Evolutionary conservation across 1,140 invertebrate species (phyloP).

Genomic region (Calliopsis andreniformis): DNA sequence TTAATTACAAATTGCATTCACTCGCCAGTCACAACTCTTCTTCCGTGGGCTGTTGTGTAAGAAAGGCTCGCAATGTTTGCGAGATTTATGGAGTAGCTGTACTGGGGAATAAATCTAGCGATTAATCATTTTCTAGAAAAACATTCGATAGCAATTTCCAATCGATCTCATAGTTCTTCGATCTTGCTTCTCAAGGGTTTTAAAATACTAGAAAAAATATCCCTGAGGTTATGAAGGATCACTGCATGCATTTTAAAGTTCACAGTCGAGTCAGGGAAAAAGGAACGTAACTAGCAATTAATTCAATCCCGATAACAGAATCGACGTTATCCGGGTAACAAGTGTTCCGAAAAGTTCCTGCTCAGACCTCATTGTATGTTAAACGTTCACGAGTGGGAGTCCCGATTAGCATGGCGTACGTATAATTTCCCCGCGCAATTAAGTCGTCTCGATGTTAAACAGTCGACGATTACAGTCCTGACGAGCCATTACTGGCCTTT

Average conservation of each 20-base stretch:
- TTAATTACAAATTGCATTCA: too few species aligned
- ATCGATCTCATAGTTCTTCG: too few species aligned
- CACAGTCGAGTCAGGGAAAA: background rate
- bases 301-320: constrained; percentile 3
- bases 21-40: too few species aligned
- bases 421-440: constrained; percentile 45
- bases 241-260: too few species aligned
- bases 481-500: constrained; percentile 17
- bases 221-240: background rate
- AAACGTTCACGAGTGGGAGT: constrained; percentile 37
- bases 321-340: background rate
- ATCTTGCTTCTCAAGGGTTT: too few species aligned
- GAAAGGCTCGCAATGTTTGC: too few species aligned
- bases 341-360: constrained; percentile 2
- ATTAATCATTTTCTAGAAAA: too few species aligned
- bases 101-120: too few species aligned
- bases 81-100: too few species aligned
- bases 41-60: too few species aligned
- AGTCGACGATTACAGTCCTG: constrained; percentile 2
- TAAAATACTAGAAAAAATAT: too few species aligned
- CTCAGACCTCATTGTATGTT: constrained; percentile 54
- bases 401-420: constrained; percentile 24
- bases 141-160: too few species aligned
- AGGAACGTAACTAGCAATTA: constrained; percentile 2
- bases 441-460: constrained; percentile 46